Evolutionary conservation across 2,888 invertebrate genomes (phyloP).

Genomic region (Drosophila testacea): DNA sequence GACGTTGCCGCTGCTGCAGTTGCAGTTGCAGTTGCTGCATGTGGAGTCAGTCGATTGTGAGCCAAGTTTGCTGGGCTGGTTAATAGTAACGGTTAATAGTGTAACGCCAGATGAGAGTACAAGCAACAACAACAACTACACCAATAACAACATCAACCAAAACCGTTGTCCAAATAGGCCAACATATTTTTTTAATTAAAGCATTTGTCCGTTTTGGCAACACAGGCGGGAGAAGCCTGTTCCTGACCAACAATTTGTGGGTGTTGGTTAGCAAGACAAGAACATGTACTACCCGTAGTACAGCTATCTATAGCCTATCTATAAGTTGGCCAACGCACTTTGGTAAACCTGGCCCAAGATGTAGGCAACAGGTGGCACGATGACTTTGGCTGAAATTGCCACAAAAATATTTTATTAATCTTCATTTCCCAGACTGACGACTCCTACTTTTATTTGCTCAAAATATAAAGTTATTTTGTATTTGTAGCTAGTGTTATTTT

Average conservation of each 20-base stretch:
- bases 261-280: conserved; percentile 48
- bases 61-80: conserved; percentile 46
- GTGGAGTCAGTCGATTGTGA: conserved; percentile 33
- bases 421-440: not conserved
- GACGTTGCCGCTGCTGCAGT: conserved; percentile 43
- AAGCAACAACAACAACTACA: not conserved
- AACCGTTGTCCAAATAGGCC: conserved; percentile 65
- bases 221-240: conserved; percentile 28
- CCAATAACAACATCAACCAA: conserved; percentile 2
- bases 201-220: conserved; percentile 63
- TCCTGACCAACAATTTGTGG: conserved; percentile 48
- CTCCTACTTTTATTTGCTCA: not conserved
- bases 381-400: conserved; percentile 11
- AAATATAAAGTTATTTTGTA: not conserved
- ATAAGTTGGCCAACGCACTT: conserved; percentile 55
- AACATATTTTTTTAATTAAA: conserved; percentile 77
- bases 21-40: conserved; percentile 24
- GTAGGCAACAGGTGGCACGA: conserved; percentile 46
- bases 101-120: conserved; percentile 60
- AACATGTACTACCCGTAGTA: conserved; percentile 15
- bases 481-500: too few relatives aligned
- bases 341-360: conserved; percentile 33
- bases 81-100: conserved; percentile 74
- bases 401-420: conserved; percentile 12
- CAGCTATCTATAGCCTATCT: conserved; percentile 28